Evolutionary conservation across 2,797 vertebrate genomes (phyloP).

Genomic region (Thripadectes ignobilis): DNA sequence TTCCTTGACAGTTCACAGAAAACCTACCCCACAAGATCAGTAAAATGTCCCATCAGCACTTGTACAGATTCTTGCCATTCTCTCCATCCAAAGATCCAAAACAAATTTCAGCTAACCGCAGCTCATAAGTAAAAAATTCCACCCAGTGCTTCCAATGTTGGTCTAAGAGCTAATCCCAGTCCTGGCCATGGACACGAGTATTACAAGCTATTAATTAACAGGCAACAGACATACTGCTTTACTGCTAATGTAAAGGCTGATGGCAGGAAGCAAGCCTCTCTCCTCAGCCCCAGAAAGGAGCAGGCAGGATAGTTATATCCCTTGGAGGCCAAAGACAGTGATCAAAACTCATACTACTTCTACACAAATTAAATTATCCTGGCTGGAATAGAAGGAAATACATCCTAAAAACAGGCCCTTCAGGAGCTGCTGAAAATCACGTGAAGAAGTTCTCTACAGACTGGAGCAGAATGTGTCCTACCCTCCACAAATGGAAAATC

Average conservation of each 20-base stretch:
- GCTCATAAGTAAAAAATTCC: constrained; percentile 18
- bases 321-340: constrained; percentile 3
- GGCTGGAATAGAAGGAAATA: not conserved
- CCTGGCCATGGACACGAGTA: not conserved
- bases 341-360: not conserved
- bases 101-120: constrained; percentile 14
- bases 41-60: not conserved
- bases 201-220: constrained; percentile 6
- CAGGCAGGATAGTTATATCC: not conserved
- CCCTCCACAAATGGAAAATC: constrained; percentile 97
- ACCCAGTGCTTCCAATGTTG: not conserved
- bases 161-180: not conserved
- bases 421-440: not conserved
- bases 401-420: not conserved
- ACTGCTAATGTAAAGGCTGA: not conserved
- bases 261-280: not conserved
- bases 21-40: not conserved
- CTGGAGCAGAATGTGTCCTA: constrained; percentile 59
- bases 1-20: not conserved
- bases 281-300: not conserved
- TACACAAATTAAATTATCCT: constrained; percentile 6
- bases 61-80: not conserved
- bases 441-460: not conserved
- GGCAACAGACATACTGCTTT: not conserved
- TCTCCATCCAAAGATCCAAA: constrained; percentile 6